Percentiles rank a stretch among this genome's conserved stretches.
Conservation (phyloP, 1,140 invertebrate genomes). For the Sarcophaga peregrina region DNA sequence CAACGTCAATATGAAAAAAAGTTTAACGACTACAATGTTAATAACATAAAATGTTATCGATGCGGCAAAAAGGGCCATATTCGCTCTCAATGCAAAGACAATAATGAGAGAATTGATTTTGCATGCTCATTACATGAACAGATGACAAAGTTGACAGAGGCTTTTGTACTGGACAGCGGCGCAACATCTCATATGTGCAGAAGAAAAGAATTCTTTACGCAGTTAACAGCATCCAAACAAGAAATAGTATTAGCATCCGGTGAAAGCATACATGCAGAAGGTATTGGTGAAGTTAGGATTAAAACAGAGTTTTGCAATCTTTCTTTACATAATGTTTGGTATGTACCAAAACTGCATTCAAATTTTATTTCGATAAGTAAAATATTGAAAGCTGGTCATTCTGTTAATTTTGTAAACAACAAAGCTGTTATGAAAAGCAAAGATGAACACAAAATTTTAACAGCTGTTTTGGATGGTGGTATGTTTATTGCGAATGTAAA, state of each 20-base stretch:
- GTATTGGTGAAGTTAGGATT: constrained; percentile 23
- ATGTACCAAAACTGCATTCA: constrained; percentile 41
- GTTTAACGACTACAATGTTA: neutral
- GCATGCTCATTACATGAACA: constrained; percentile 10
- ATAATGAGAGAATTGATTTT: neutral
- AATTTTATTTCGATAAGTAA: constrained; percentile 43
- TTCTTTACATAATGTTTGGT: constrained; percentile 32
- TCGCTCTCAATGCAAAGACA: constrained; percentile 36
- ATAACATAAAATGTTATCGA: constrained; percentile 40
- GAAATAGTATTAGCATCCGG: constrained; percentile 36
- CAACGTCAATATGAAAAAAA: neutral
- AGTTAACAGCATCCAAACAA: constrained; percentile 19
- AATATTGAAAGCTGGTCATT: constrained; percentile 29
- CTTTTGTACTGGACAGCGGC: constrained; percentile 21
- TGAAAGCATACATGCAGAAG: constrained; percentile 39
- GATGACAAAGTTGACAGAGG: neutral
- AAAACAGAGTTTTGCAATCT: constrained; percentile 17
- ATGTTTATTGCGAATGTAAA: constrained; percentile 38
- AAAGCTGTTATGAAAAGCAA: constrained; percentile 28
- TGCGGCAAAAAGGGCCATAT: constrained; percentile 36
- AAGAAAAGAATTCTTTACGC: constrained; percentile 10
- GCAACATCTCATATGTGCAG: constrained; percentile 42
- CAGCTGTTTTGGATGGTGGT: neutral
- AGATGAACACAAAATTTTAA: constrained; percentile 16
- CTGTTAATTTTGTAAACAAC: constrained; percentile 32